phyloP scores from a whole-genome alignment of 2,113 vertebrate genomes.

The Charina bottae region DNA sequence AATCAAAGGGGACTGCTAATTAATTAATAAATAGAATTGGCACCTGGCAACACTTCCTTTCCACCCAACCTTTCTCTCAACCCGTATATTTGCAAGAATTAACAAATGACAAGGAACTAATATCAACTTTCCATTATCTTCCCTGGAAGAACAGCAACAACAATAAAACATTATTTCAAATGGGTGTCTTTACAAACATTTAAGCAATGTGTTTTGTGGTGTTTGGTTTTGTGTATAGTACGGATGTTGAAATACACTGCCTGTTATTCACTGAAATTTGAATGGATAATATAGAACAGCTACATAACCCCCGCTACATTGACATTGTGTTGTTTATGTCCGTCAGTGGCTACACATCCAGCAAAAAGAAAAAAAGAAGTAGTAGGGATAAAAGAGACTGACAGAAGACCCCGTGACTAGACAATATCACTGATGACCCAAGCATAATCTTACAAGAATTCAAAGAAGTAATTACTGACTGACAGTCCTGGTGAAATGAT shows the following conservation, averaged over 20 bases:
- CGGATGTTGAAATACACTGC: neutral
- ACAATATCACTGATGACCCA: too few species aligned
- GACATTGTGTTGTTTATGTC: neutral
- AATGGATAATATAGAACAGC: neutral
- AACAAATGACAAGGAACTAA: conserved; percentile 1
- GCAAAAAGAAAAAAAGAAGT: neutral
- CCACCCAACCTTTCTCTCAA: neutral
- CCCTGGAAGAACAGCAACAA: neutral
- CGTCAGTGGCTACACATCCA: neutral
- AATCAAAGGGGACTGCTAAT: conserved; percentile 16
- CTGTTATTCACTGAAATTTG: neutral
- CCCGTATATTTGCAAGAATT: neutral
- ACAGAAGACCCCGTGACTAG: too few species aligned
- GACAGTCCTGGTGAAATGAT: too few species aligned
- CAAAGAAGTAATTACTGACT: too few species aligned
- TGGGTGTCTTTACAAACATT: neutral
- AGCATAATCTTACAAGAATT: too few species aligned
- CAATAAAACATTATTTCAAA: neutral
- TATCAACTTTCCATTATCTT: too few species aligned
- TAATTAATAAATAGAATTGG: conserved; percentile 22
- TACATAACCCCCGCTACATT: neutral
- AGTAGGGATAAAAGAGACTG: neutral
- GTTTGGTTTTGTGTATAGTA: neutral
- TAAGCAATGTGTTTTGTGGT: neutral
- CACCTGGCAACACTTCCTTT: neutral